Percentiles rank a stretch among this genome's conserved stretches.
phyloP scores from a whole-genome alignment of 2,888 invertebrate genomes.

The Heteromurus nitidus region DNA sequence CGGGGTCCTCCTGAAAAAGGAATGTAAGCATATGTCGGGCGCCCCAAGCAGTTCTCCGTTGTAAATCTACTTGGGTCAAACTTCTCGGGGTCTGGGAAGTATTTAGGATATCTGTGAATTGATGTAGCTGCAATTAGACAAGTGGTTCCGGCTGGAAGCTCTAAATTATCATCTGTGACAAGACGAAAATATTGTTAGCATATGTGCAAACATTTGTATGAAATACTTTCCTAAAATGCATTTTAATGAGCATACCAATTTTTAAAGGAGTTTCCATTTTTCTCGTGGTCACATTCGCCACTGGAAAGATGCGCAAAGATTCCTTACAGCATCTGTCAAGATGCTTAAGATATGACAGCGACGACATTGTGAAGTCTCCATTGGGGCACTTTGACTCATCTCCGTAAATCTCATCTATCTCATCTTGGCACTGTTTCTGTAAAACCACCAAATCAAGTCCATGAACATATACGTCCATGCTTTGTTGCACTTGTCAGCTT shows the following conservation, averaged over 20 bases:
- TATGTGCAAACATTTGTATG: no score
- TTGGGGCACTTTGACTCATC: constrained; percentile 42
- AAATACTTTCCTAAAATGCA: background rate
- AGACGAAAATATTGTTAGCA: background rate
- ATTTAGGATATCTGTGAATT: constrained; percentile 32
- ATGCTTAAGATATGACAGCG: constrained; percentile 40
- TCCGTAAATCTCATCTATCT: constrained; percentile 28
- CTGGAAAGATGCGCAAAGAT: constrained; percentile 40
- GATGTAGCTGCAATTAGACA: constrained; percentile 7
- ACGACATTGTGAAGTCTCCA: constrained; percentile 42
- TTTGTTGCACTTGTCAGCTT: background rate
- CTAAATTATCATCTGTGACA: background rate
- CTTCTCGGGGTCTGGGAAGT: constrained; percentile 43
- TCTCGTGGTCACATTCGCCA: constrained; percentile 13
- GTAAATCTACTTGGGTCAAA: constrained; percentile 49
- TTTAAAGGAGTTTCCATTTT: constrained; percentile 20
- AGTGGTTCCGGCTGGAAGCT: constrained; percentile 34
- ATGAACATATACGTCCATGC: background rate
- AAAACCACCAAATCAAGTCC: background rate
- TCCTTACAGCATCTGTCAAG: constrained; percentile 45
- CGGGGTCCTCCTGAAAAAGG: constrained; percentile 52
- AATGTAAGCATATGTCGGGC: constrained; percentile 44
- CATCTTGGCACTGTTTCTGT: constrained; percentile 39
- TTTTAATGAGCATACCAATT: constrained; percentile 22
- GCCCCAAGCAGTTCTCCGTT: constrained; percentile 16